A percentile compares a stretch with the other conserved stretches of the same genome.
phyloP scores from a whole-genome alignment of 1,140 invertebrate genomes.

The Euschistus heros region DNA sequence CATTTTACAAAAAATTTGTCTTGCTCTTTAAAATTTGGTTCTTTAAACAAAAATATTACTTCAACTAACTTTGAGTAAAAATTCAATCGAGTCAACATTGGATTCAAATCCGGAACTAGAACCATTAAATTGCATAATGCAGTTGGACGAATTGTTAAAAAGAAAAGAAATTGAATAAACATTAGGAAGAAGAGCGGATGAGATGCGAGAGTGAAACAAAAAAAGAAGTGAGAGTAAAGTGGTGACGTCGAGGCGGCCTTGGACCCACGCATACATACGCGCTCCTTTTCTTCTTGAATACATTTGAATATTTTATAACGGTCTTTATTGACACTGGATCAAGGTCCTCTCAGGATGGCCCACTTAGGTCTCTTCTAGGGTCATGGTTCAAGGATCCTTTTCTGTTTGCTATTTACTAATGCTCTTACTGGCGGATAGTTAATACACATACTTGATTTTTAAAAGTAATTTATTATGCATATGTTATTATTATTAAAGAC shows the following conservation, averaged over 20 bases:
- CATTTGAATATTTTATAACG: slow-evolving; percentile 18
- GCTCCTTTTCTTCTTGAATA: slow-evolving; percentile 12
- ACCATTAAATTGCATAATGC: no score
- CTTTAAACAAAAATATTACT: no score
- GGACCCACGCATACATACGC: neutral
- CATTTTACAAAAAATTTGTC: no score
- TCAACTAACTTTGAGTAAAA: no score
- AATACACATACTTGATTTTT: no score
- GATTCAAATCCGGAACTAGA: no score
- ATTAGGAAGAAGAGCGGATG: neutral
- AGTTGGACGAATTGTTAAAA: no score
- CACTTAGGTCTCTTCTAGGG: neutral
- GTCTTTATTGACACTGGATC: slow-evolving; percentile 14
- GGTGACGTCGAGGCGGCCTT: slow-evolving; percentile 1
- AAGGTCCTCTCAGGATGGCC: neutral
- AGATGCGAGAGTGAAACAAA: neutral
- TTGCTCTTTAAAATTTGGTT: no score
- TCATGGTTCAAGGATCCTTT: neutral
- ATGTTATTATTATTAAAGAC: no score
- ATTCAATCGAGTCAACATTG: no score
- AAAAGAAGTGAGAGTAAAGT: neutral
- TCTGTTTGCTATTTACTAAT: neutral
- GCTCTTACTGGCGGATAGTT: no score
- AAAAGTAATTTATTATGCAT: no score
- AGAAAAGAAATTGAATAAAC: neutral